phyloP scores from a whole-genome alignment of 1,140 invertebrate genomes.

The Geopemphigus sp. region DNA sequence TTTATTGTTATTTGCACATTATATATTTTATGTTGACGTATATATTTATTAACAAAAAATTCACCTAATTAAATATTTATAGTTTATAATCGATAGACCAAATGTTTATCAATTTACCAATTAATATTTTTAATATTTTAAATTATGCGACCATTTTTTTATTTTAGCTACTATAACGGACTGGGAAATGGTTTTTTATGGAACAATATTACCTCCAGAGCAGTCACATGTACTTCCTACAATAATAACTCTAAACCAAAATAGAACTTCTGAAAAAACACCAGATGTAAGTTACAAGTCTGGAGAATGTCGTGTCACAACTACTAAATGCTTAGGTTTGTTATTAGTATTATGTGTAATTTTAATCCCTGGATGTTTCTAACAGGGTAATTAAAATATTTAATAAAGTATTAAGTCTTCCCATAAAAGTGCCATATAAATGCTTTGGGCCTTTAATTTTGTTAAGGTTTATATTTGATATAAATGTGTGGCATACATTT shows the following conservation, averaged over 20 bases:
- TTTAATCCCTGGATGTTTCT: slow-evolving; percentile 45
- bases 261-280: slow-evolving; percentile 1
- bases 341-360: slow-evolving; percentile 51
- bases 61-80: background rate
- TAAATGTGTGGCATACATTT: background rate
- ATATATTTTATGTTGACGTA: background rate
- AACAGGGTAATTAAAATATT: slow-evolving; percentile 37
- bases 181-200: slow-evolving; percentile 63
- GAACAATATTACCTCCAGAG: slow-evolving; percentile 60
- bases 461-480: background rate
- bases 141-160: slow-evolving; percentile 51
- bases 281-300: slow-evolving; percentile 18
- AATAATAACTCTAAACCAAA: slow-evolving; percentile 1
- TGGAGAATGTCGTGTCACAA: slow-evolving; percentile 50
- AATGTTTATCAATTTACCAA: background rate
- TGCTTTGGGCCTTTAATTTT: slow-evolving; percentile 9
- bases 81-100: background rate
- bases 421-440: slow-evolving; percentile 37
- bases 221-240: slow-evolving; percentile 52
- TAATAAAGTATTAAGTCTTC: slow-evolving; percentile 10
- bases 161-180: slow-evolving; percentile 56
- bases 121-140: background rate
- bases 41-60: background rate
- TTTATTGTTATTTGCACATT: background rate
- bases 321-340: slow-evolving; percentile 53